These are phyloP conservation scores for Ochropleura leucogaster DNA, from an alignment of 2,888 invertebrate genomes.

Conservation along the genomic window DNA sequence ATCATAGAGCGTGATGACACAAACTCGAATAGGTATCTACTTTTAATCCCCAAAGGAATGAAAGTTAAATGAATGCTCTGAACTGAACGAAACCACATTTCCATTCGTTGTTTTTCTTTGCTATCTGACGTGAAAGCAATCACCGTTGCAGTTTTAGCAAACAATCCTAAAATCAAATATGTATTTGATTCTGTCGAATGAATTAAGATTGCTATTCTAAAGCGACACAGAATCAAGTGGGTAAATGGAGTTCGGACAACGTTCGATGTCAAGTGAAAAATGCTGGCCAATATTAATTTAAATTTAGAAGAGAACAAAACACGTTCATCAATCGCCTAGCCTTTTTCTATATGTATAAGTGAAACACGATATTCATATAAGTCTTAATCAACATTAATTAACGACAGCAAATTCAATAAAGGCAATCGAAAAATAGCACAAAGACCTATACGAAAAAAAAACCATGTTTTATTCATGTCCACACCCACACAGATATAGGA, in stretches of 20 bases:
- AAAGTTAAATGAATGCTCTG: slow-evolving; percentile 31
- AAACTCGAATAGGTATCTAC: background rate
- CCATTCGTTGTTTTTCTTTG: slow-evolving; percentile 23
- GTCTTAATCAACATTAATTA: background rate
- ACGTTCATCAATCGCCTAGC: too few species aligned
- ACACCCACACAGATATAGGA: slow-evolving; percentile 69
- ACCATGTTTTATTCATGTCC: slow-evolving; percentile 73
- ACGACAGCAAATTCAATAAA: background rate
- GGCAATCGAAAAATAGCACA: slow-evolving; percentile 15
- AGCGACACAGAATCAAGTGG: background rate
- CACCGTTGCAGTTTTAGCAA: background rate
- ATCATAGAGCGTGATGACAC: background rate
- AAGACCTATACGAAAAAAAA: slow-evolving; percentile 15
- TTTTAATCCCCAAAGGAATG: background rate
- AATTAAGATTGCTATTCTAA: background rate
- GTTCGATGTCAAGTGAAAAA: too few species aligned
- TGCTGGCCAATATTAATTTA: too few species aligned
- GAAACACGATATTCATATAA: too few species aligned
- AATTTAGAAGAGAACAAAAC: too few species aligned
- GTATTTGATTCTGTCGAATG: background rate
- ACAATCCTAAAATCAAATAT: slow-evolving; percentile 20
- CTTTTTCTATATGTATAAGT: too few species aligned
- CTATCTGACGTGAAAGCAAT: slow-evolving; percentile 11
- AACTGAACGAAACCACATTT: slow-evolving; percentile 8
- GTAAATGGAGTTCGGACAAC: background rate